Conservation (phyloP, 2,888 invertebrate genomes). For the Cryptus armator region DNA sequence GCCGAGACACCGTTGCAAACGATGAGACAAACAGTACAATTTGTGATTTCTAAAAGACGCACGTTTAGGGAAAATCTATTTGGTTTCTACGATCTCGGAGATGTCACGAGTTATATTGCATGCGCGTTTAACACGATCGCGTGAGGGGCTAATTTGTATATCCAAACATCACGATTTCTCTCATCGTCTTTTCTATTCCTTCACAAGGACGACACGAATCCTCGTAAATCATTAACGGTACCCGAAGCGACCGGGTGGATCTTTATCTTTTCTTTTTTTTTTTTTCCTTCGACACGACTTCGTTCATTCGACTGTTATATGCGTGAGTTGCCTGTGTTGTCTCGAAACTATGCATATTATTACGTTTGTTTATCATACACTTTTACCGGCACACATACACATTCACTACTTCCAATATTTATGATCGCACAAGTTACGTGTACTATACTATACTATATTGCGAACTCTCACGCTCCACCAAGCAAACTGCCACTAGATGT, state of each 20-base stretch:
- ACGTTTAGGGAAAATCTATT: too few species aligned
- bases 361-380: constrained; percentile 9
- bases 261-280: constrained; percentile 22
- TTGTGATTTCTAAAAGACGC: too few species aligned
- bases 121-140: constrained; percentile 57
- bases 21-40: too few species aligned
- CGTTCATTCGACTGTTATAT: neutral
- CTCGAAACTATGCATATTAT: constrained; percentile 29
- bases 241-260: constrained; percentile 36
- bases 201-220: constrained; percentile 54
- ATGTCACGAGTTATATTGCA: constrained; percentile 43
- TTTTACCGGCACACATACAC: constrained; percentile 54
- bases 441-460: constrained; percentile 20
- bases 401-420: constrained; percentile 40
- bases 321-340: constrained; percentile 52
- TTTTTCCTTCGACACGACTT: constrained; percentile 3
- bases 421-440: constrained; percentile 18
- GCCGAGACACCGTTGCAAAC: too few species aligned
- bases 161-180: constrained; percentile 54
- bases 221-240: constrained; percentile 52
- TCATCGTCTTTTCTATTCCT: constrained; percentile 37
- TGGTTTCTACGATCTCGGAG: neutral
- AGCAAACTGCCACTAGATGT: constrained; percentile 48
- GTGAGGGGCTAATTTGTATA: constrained; percentile 56
- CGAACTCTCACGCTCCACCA: constrained; percentile 37